These are phyloP conservation scores for Setipinna tenuifilis DNA, from an alignment of 2,797 vertebrate species.

Conservation along the genomic window DNA sequence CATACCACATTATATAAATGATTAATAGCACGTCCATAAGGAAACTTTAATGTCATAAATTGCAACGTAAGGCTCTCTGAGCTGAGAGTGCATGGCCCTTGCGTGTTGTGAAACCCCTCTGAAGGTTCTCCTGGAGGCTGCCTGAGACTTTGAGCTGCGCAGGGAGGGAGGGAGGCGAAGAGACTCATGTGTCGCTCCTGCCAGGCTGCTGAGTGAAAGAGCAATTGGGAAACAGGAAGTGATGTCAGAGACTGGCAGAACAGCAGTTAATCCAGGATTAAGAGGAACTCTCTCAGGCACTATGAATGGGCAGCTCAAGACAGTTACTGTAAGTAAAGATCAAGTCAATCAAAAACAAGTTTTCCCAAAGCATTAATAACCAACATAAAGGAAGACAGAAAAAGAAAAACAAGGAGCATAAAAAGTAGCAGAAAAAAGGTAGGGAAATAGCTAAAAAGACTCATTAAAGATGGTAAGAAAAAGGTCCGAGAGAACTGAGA, in stretches of 20 bases:
- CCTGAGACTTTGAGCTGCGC: too few relatives aligned
- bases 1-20: neutral
- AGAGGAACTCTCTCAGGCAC: neutral
- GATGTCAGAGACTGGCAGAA: neutral
- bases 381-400: neutral
- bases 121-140: too few relatives aligned
- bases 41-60: neutral
- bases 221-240: neutral
- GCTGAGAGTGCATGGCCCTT: too few relatives aligned
- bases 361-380: neutral
- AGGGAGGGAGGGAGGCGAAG: too few relatives aligned
- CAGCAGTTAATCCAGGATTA: neutral
- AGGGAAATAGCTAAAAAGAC: neutral
- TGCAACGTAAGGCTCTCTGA: neutral
- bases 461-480: neutral
- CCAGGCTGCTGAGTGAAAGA: too few relatives aligned
- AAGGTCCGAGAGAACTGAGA: neutral
- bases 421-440: neutral
- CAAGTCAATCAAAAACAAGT: neutral
- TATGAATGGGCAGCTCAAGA: neutral
- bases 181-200: too few relatives aligned
- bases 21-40: constrained; percentile 1
- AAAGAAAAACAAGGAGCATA: neutral
- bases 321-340: too few relatives aligned
- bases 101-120: too few relatives aligned